phyloP scores from a whole-genome alignment of 2,113 vertebrate genomes.

The Phaethornis superciliosus region DNA sequence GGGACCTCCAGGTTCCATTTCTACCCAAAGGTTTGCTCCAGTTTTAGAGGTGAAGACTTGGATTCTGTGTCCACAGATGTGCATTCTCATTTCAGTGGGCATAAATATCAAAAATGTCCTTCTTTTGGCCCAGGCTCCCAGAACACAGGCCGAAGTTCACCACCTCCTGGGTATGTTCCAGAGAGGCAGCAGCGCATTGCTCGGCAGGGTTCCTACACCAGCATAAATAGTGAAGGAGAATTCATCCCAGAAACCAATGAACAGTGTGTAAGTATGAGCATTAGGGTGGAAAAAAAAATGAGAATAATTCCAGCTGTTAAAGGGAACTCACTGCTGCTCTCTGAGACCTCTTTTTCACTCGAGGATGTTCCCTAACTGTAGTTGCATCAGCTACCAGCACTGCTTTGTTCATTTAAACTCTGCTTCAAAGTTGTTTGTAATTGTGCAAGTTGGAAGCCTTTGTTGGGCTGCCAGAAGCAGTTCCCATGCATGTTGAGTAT shows the following conservation, averaged over 20 bases:
- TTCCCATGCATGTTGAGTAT: background rate
- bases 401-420: background rate
- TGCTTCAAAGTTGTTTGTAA: background rate
- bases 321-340: fast-evolving
- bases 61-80: background rate
- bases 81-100: background rate
- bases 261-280: slow-evolving; percentile 87
- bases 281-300: too few species aligned
- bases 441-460: background rate
- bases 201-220: slow-evolving; percentile 95
- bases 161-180: slow-evolving; percentile 94
- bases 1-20: background rate
- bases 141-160: slow-evolving; percentile 92
- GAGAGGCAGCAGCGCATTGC: slow-evolving; percentile 94
- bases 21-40: background rate
- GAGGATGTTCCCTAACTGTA: background rate
- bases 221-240: slow-evolving; percentile 95
- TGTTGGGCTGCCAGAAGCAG: background rate
- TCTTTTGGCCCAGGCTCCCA: slow-evolving; percentile 83
- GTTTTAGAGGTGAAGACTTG: background rate
- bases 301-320: too few species aligned
- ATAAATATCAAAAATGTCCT: background rate
- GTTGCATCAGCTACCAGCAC: background rate
- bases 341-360: background rate
- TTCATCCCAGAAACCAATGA: slow-evolving; percentile 96